A percentile compares a stretch with the other conserved stretches of the same genome.
Evolutionary conservation across 1,140 invertebrate genomes (phyloP).

Genomic region (Trinorchestia longiramus): DNA sequence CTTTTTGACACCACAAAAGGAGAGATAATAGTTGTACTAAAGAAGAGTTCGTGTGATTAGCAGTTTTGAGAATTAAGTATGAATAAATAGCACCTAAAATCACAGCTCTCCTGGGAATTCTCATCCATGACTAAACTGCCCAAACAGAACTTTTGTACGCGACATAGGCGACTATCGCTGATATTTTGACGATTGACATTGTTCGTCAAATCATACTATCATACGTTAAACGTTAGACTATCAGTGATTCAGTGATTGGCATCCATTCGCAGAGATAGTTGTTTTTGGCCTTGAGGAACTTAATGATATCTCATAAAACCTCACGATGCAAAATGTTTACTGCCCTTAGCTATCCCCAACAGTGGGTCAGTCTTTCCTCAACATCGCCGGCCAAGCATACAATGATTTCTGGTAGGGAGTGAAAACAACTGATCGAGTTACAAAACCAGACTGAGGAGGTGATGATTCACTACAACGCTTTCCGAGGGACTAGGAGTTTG

Average conservation of each 20-base stretch:
- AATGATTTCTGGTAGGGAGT: not conserved
- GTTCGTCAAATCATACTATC: not conserved
- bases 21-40: not conserved
- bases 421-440: not conserved
- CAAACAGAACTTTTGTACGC: not conserved
- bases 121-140: not conserved
- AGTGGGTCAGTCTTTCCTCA: not conserved
- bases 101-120: not conserved
- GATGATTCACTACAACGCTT: conserved; percentile 6
- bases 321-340: not conserved
- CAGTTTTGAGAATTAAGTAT: not conserved
- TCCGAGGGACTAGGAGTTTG: not conserved
- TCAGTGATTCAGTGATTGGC: not conserved
- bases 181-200: not conserved
- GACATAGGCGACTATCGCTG: not conserved
- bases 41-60: not conserved
- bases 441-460: not conserved
- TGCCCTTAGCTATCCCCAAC: not conserved
- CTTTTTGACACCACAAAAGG: not conserved
- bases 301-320: not conserved
- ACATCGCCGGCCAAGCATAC: not conserved
- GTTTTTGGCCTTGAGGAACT: not conserved
- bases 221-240: not conserved
- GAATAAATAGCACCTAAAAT: conserved; percentile 16
- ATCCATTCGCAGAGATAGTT: not conserved